These are phyloP conservation scores for Smithornis capensis DNA, from an alignment of 2,113 vertebrate genomes.

Conservation along the genomic window DNA sequence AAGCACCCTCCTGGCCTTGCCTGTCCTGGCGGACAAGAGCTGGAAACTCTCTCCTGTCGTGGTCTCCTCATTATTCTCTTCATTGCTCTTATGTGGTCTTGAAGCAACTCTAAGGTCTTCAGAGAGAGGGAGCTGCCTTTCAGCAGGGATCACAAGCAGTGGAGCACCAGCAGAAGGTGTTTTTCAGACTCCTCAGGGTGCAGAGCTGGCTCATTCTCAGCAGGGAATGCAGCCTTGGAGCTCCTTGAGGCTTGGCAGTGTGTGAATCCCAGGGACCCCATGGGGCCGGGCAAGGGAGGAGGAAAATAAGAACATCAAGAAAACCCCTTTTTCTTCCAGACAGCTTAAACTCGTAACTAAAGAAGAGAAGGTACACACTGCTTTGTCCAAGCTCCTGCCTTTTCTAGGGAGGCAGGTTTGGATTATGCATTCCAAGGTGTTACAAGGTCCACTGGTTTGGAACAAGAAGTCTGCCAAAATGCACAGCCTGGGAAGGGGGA, in stretches of 20 bases:
- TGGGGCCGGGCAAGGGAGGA: too few species aligned
- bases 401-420: not conserved
- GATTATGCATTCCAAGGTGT: slow-evolving; percentile 12
- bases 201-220: not conserved
- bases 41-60: not conserved
- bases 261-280: not conserved
- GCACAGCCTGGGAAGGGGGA: not conserved
- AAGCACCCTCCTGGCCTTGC: not conserved
- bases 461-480: slow-evolving; percentile 58
- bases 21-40: not conserved
- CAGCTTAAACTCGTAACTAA: not conserved
- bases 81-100: accelerated
- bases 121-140: not conserved
- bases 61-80: not conserved
- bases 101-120: not conserved
- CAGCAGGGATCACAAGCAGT: not conserved
- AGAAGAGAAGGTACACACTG: not conserved
- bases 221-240: not conserved
- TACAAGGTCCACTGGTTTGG: slow-evolving; percentile 60
- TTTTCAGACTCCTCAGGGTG: not conserved
- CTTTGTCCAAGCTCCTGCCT: not conserved
- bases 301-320: not conserved
- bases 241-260: accelerated
- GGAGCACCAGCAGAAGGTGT: not conserved
- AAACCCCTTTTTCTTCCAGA: not conserved